Evolutionary conservation across 92 coral and sea anemone species (phyloP).

Genomic region (Chrysogorgia sp.): DNA sequence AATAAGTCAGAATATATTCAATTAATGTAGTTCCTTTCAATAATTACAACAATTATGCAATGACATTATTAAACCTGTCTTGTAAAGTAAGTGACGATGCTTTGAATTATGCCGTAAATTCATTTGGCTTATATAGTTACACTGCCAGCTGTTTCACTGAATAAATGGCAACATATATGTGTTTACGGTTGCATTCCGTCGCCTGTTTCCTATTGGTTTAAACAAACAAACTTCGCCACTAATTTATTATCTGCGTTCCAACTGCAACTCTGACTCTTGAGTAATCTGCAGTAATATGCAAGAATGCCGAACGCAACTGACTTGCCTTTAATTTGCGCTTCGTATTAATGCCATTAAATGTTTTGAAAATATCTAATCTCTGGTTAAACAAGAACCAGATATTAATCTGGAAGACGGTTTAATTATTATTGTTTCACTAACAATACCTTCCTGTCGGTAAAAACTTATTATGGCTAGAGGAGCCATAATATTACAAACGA

Average conservation of each 20-base stretch:
- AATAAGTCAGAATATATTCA: neutral
- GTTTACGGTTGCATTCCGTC: neutral
- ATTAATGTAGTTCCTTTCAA: neutral
- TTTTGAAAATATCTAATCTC: slow-evolving; percentile 35
- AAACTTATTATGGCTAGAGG: slow-evolving; percentile 28
- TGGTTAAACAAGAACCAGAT: slow-evolving; percentile 31
- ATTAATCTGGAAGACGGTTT: slow-evolving; percentile 32
- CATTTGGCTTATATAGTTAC: neutral
- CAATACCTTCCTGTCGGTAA: slow-evolving; percentile 53
- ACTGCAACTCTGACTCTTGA: neutral
- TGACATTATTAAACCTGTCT: neutral
- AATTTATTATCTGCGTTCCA: neutral
- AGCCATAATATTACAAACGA: slow-evolving; percentile 6
- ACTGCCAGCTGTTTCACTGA: neutral
- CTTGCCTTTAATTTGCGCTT: neutral
- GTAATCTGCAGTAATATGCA: neutral
- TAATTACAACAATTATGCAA: neutral
- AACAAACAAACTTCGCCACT: neutral
- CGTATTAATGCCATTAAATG: slow-evolving; percentile 23
- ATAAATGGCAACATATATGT: neutral
- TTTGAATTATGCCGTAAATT: neutral
- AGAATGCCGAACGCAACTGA: neutral
- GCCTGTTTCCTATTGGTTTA: neutral
- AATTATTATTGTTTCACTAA: slow-evolving; percentile 32
- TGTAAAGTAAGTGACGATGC: neutral